Evolutionary conservation across 1,140 invertebrate species (phyloP).

Genomic region (Philopotamus ludificatus): DNA sequence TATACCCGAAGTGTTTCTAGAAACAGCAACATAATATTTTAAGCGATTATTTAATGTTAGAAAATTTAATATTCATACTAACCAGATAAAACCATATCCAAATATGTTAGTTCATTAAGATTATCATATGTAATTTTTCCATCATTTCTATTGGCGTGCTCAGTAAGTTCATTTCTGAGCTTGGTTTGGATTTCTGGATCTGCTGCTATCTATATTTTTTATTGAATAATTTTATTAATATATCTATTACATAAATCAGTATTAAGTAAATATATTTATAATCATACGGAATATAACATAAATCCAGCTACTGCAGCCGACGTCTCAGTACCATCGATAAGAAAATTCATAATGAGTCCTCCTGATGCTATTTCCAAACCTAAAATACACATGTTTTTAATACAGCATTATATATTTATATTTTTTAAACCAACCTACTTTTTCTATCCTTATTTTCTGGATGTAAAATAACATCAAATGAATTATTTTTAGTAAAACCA

Average conservation of each 20-base stretch:
- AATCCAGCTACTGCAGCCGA: slow-evolving; percentile 29
- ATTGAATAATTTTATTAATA: too few relatives aligned
- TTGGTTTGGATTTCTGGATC: slow-evolving; percentile 34
- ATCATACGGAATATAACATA: slow-evolving; percentile 28
- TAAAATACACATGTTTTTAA: too few relatives aligned
- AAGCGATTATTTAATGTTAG: not conserved
- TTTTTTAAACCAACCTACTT: not conserved
- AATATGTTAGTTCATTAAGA: slow-evolving; percentile 17
- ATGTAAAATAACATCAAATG: slow-evolving; percentile 34
- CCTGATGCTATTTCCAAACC: slow-evolving; percentile 15
- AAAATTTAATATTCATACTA: not conserved
- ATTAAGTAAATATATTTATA: too few relatives aligned
- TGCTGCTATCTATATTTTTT: slow-evolving; percentile 29
- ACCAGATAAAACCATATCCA: slow-evolving; percentile 31
- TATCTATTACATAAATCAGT: too few relatives aligned
- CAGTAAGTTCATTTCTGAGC: slow-evolving; percentile 26
- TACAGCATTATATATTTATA: too few relatives aligned
- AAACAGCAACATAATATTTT: not conserved
- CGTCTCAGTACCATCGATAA: too few relatives aligned
- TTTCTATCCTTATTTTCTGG: slow-evolving; percentile 8
- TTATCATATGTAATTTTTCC: slow-evolving; percentile 29
- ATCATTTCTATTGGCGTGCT: slow-evolving; percentile 13
- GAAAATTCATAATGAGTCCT: slow-evolving; percentile 26
- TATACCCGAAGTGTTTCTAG: slow-evolving; percentile 30
- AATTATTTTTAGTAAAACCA: slow-evolving; percentile 19